A percentile compares a stretch with the other conserved stretches of the same genome.
phyloP scores from a whole-genome alignment of 35 echinoderm and acorn worm genomes.

The Acanthaster planci region DNA sequence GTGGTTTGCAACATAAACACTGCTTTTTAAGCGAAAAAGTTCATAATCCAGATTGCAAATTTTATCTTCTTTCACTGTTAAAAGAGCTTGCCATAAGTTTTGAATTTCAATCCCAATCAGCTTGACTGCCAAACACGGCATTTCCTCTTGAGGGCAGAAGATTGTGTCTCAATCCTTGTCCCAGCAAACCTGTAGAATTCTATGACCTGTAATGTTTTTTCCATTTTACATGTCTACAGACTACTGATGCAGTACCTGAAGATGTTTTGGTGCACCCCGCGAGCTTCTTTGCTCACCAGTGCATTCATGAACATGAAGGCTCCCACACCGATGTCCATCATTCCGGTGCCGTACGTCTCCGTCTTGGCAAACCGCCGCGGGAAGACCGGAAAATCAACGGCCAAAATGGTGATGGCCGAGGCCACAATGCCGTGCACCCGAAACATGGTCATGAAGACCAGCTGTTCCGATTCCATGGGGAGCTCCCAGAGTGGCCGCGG shows the following conservation, averaged over 20 bases:
- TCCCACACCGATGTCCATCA: constrained; percentile 90
- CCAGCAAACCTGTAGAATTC: too few relatives aligned
- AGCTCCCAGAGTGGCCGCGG: not conserved
- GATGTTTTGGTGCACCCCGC: constrained; percentile 38
- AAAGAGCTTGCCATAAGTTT: too few relatives aligned
- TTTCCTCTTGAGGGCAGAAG: too few relatives aligned
- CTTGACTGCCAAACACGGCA: too few relatives aligned
- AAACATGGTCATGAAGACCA: constrained; percentile 75
- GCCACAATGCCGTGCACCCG: constrained; percentile 63
- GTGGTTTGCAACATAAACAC: too few relatives aligned
- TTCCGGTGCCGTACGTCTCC: constrained; percentile 86
- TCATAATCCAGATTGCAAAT: too few relatives aligned
- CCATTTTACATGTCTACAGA: too few relatives aligned
- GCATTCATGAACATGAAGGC: constrained; percentile 82
- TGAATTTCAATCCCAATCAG: too few relatives aligned
- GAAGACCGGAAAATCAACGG: constrained; percentile 87
- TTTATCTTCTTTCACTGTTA: too few relatives aligned
- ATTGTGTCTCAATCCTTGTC: too few relatives aligned
- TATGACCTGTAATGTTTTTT: too few relatives aligned
- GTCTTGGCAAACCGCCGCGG: constrained; percentile 88
- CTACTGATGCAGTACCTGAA: constrained; percentile 9
- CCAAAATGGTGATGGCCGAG: constrained; percentile 77
- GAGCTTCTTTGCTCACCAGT: constrained; percentile 81
- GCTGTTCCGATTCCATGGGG: constrained; percentile 20
- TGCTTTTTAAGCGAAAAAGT: too few relatives aligned